phyloP scores from a whole-genome alignment of 1,140 invertebrate genomes.

The Micrasema minimum region DNA sequence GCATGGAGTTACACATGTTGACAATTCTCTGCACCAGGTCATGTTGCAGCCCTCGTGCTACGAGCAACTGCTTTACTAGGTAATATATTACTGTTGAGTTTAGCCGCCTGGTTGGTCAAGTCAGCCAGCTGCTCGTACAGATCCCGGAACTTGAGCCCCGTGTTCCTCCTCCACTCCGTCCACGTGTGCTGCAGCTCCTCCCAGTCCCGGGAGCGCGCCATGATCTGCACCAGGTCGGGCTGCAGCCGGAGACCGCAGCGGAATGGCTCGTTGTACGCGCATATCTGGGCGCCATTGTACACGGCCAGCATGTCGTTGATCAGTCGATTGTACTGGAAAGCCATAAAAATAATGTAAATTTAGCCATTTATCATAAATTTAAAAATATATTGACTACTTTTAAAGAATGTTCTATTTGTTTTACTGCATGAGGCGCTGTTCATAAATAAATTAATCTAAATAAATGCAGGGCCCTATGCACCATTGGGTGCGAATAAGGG shows the following conservation, averaged over 20 bases:
- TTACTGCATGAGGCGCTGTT: too few relatives aligned
- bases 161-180: constrained; percentile 87
- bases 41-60: too few relatives aligned
- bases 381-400: too few relatives aligned
- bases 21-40: too few relatives aligned
- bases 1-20: too few relatives aligned
- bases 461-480: too few relatives aligned
- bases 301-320: constrained; percentile 89
- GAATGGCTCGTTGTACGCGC: constrained; percentile 84
- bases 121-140: constrained; percentile 85
- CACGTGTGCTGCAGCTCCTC: constrained; percentile 87
- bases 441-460: too few relatives aligned
- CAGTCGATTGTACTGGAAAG: constrained; percentile 84
- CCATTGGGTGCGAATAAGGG: too few relatives aligned
- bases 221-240: constrained; percentile 76
- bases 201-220: constrained; percentile 83
- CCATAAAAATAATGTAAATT: too few relatives aligned
- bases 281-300: constrained; percentile 88
- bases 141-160: constrained; percentile 81
- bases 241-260: constrained; percentile 83
- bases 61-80: too few relatives aligned
- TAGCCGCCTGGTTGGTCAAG: constrained; percentile 87
- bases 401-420: too few relatives aligned
- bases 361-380: too few relatives aligned
- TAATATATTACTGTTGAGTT: constrained; percentile 88